A percentile compares a stretch with the other conserved stretches of the same genome.
phyloP scores from a whole-genome alignment of 2,113 vertebrate genomes.

The Sapajus apella region DNA sequence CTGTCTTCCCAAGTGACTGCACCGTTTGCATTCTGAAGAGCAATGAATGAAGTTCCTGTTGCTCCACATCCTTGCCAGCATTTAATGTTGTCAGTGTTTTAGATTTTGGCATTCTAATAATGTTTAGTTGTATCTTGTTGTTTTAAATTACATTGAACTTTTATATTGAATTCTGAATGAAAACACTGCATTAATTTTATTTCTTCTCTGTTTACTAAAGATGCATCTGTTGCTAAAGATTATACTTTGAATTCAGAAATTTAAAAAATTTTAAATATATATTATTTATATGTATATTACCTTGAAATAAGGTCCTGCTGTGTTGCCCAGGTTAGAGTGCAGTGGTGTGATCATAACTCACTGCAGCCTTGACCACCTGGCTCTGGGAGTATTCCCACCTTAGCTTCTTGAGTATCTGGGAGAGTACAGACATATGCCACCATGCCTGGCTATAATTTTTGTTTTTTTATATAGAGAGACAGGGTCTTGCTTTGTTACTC shows the following conservation, averaged over 20 bases:
- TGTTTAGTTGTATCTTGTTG: neutral
- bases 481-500: too few species aligned
- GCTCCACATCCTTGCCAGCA: neutral
- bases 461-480: too few species aligned
- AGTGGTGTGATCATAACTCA: too few species aligned
- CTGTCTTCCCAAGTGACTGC: neutral
- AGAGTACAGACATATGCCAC: too few species aligned
- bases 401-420: too few species aligned
- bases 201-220: constrained; percentile 33
- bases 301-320: too few species aligned
- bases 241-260: neutral
- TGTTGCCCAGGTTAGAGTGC: too few species aligned
- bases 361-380: too few species aligned
- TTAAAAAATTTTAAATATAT: too few species aligned
- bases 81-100: neutral
- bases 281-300: too few species aligned
- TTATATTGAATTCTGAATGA: constrained; percentile 9
- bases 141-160: neutral
- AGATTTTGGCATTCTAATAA: neutral
- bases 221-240: neutral
- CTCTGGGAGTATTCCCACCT: too few species aligned
- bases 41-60: neutral
- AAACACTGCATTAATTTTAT: neutral
- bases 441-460: too few species aligned
- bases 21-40: neutral